A percentile compares a stretch with the other conserved stretches of the same genome.
Evolutionary conservation across 1,140 invertebrate genomes (phyloP).

Genomic region (Meloidogyne floridensis): DNA sequence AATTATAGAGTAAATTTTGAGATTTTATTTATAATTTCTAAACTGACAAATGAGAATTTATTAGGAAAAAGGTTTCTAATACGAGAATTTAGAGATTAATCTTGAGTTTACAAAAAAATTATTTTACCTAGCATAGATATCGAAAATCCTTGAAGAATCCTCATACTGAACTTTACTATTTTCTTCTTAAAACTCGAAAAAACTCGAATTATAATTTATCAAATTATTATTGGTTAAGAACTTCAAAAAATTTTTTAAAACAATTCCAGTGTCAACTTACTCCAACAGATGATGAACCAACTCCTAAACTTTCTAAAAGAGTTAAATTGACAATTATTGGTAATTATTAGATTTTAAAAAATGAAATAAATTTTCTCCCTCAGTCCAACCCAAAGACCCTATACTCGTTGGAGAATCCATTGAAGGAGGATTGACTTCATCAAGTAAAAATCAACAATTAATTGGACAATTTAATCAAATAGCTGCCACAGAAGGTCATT

Average conservation of each 20-base stretch:
- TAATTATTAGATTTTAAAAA: neutral
- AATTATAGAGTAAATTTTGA: constrained; percentile 12
- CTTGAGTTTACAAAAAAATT: no score
- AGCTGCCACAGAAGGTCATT: constrained; percentile 27
- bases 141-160: no score
- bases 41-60: no score
- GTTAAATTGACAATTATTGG: constrained; percentile 29
- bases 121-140: no score
- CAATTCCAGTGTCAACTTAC: constrained; percentile 32
- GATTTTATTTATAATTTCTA: no score
- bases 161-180: no score
- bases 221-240: no score
- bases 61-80: no score
- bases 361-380: constrained; percentile 10
- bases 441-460: neutral
- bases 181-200: no score
- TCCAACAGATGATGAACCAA: constrained; percentile 27
- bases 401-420: constrained; percentile 25
- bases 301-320: constrained; percentile 15
- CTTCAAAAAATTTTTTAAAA: no score
- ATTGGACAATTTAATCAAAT: constrained; percentile 27
- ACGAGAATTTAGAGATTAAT: no score
- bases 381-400: constrained; percentile 27
- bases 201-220: no score
- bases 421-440: neutral